Evolutionary conservation across 2,888 invertebrate species (phyloP).

Genomic region (Zhuqinia jingwanae): DNA sequence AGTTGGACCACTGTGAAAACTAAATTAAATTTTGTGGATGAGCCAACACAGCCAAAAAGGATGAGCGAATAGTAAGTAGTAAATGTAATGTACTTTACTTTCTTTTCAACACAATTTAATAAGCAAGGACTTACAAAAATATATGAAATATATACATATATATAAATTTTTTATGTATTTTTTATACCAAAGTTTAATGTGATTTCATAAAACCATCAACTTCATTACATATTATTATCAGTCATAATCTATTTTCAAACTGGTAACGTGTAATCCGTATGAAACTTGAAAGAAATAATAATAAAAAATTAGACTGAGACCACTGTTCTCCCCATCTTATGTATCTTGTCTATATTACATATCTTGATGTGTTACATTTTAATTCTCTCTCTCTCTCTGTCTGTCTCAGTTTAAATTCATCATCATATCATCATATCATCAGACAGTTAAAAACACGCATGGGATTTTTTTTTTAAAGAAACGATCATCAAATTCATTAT

Average conservation of each 20-base stretch:
- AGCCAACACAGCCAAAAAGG: not conserved
- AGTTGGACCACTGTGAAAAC: not conserved
- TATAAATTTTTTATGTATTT: not conserved
- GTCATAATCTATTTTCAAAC: constrained; percentile 49
- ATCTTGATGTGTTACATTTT: constrained; percentile 41
- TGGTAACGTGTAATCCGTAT: constrained; percentile 29
- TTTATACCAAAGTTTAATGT: constrained; percentile 31
- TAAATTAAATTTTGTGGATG: constrained; percentile 30
- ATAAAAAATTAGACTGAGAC: constrained; percentile 17
- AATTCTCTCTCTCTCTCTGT: constrained; percentile 18
- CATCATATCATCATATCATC: constrained; percentile 40
- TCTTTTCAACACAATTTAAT: not conserved
- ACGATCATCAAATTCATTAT: constrained; percentile 37
- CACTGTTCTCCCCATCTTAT: constrained; percentile 28
- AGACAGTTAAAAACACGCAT: constrained; percentile 29
- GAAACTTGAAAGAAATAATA: constrained; percentile 1
- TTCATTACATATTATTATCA: constrained; percentile 52
- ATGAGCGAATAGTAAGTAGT: too few relatives aligned
- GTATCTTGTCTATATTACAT: too few relatives aligned
- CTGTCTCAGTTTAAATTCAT: too few relatives aligned
- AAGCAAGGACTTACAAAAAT: not conserved
- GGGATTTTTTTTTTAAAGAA: constrained; percentile 45
- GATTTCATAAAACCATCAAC: constrained; percentile 52
- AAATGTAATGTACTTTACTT: constrained; percentile 1
- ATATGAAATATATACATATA: not conserved